Conservation (phyloP, 2,888 invertebrate genomes). For the Antheraea yamamai region DNA sequence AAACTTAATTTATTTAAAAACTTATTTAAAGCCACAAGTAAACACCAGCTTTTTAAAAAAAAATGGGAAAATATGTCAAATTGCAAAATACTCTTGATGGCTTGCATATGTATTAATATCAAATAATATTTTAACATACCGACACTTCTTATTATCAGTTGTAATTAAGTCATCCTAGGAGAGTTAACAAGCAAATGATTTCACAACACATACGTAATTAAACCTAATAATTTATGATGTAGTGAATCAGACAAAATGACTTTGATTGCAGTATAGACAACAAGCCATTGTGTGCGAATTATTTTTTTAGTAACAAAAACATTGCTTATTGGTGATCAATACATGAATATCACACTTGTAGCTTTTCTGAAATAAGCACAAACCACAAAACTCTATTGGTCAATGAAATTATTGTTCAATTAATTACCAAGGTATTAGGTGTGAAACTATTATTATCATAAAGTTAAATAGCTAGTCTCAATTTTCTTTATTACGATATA, state of each 20-base stretch:
- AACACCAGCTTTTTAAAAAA: not conserved
- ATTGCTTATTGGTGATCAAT: not conserved
- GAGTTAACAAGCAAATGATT: not conserved
- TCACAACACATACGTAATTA: conserved; percentile 10
- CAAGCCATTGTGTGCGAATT: not conserved
- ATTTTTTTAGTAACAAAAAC: not conserved
- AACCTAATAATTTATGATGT: not conserved
- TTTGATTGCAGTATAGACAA: not conserved
- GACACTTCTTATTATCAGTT: not conserved
- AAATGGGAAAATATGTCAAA: not conserved
- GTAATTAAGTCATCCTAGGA: not conserved
- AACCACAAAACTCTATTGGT: too few species aligned
- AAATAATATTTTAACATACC: not conserved
- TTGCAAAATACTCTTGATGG: not conserved
- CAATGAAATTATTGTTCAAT: too few species aligned
- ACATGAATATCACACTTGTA: too few species aligned
- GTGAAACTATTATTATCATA: too few species aligned
- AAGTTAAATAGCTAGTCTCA: too few species aligned
- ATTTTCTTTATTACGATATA: too few species aligned
- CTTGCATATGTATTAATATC: not conserved
- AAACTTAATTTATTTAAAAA: too few species aligned
- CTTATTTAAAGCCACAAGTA: too few species aligned
- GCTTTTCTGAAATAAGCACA: too few species aligned
- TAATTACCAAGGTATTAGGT: too few species aligned
- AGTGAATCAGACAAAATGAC: not conserved